Evolutionary conservation across 2,888 invertebrate species (phyloP), one percentile per base, ranked within the genome.

Genomic region (Steromphala cineraria): DNA sequence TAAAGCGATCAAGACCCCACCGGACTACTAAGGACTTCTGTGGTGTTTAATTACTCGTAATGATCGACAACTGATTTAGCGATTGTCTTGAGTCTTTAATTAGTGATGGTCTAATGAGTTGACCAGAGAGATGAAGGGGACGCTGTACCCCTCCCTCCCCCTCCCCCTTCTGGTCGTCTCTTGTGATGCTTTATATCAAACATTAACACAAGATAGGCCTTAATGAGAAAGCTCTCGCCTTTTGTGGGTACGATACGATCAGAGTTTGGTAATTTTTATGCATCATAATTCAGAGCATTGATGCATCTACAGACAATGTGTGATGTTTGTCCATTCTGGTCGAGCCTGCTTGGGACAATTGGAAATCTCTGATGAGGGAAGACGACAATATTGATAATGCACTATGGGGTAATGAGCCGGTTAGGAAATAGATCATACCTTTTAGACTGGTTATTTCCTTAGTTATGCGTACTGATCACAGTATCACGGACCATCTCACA

Each of bases 11-110:
- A 76, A 31, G 17, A 24, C n/a, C n/a, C 28, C 24, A n/a, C n/a
- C 76, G 17, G 55, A 28, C 19, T n/a, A 53, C 53, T n/a, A n/a
- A 13, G 7, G 21, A 28, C n/a, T 4, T 24, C 53, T 53, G 21
- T 24, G 21, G 40, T 36, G 76, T 15, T 24, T 31, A 76, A 76
- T 76, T 76, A 55, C 76, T 53, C 76, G 76, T 76, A 31, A 76
- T 55, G 55, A 55, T 55, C 76, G 24, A 28, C 53, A 56, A 55
- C 28, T 77, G 55, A 53, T 40, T 56, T n/a, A 77, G 10, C 56
- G 28, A 36, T 53, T 53, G 77, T 77, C 53, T 67, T 24, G 46
- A 46, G 21, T 56, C 46, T 46, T 46, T 17, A n/a, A 40, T 67
- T 36, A 67, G 36, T 36, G 36, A 21, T 75, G 75, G 75, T 19